These are phyloP conservation scores for Zelleria hepariella DNA, from an alignment of 2,888 invertebrate genomes.

Conservation along the genomic window DNA sequence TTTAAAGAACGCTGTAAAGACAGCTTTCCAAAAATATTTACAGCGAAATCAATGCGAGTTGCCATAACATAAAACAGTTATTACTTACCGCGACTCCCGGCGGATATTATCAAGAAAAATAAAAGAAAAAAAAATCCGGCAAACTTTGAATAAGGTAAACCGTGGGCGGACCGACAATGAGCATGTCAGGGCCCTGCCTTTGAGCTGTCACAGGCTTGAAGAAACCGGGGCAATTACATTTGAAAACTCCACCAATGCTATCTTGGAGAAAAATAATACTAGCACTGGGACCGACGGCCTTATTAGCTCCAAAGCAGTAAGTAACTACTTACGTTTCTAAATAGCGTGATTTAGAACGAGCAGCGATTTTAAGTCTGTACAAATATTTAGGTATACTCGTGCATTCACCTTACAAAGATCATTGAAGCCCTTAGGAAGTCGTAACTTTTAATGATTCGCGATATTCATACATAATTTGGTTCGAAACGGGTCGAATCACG, in stretches of 20 bases:
- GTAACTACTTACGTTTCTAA: background rate
- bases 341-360: no score
- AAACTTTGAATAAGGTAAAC: constrained; percentile 66
- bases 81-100: constrained; percentile 8
- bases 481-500: no score
- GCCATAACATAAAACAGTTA: constrained; percentile 17
- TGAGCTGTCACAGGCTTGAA: constrained; percentile 68
- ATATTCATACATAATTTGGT: no score
- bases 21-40: no score
- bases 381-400: no score
- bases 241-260: constrained; percentile 64
- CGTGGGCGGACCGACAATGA: constrained; percentile 68
- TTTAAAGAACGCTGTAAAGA: no score
- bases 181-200: constrained; percentile 62
- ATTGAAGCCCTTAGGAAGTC: no score
- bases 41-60: background rate
- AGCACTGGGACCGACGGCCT: background rate
- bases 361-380: no score
- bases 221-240: constrained; percentile 69
- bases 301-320: background rate
- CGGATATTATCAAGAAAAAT: constrained; percentile 20
- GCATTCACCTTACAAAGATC: no score
- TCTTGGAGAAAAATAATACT: constrained; percentile 39
- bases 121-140: constrained; percentile 48
- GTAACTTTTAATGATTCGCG: no score